phyloP scores from a whole-genome alignment of 2,113 vertebrate genomes.

The Irena cyanogastra region DNA sequence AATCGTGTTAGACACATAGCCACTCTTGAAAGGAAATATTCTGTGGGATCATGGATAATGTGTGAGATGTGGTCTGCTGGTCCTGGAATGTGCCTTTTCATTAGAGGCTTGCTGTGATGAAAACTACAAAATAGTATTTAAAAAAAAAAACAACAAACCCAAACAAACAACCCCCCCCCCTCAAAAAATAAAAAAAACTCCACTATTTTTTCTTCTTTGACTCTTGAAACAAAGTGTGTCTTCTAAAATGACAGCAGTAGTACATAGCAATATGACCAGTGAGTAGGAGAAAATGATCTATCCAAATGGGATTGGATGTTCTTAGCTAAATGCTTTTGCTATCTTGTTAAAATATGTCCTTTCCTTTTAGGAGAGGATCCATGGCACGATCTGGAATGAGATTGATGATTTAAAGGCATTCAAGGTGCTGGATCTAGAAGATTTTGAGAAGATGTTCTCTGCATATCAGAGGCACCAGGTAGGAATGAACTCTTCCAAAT shows the following conservation, averaged over 20 bases:
- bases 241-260: background rate
- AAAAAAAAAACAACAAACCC: background rate
- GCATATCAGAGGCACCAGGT: conserved; percentile 93
- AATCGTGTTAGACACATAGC: background rate
- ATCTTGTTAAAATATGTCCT: background rate
- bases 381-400: conserved; percentile 91
- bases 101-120: background rate
- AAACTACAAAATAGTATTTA: background rate
- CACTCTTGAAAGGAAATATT: background rate
- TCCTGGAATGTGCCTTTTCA: background rate
- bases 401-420: conserved; percentile 91
- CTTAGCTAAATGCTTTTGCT: background rate
- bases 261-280: background rate
- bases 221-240: background rate
- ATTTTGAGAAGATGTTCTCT: conserved; percentile 98
- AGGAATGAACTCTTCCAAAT: background rate
- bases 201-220: background rate
- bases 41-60: background rate
- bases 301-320: background rate
- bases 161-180: background rate
- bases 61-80: background rate
- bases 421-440: conserved; percentile 89
- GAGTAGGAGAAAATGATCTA: background rate
- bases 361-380: conserved; percentile 83
- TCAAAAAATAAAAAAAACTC: too few species aligned